Conservation (phyloP, 2,113 vertebrate species). For the Bubo bubo region DNA sequence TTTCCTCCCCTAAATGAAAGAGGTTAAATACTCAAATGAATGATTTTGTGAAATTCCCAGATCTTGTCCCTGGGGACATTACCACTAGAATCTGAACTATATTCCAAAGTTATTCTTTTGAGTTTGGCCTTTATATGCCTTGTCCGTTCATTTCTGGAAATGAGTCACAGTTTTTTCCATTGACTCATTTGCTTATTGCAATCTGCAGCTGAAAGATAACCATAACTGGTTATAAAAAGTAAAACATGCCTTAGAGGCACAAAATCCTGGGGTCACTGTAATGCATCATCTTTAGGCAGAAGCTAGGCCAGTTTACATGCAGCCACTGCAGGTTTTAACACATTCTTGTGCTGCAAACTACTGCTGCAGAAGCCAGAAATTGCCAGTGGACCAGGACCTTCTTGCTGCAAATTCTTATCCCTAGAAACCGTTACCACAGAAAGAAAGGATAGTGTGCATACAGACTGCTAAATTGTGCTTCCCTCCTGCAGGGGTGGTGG, state of each 20-base stretch:
- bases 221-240: neutral
- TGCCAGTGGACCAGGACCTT: neutral
- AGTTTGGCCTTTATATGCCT: neutral
- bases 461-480: neutral
- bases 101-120: neutral
- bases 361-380: neutral
- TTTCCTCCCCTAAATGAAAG: neutral
- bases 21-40: neutral
- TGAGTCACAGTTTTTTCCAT: neutral
- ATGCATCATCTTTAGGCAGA: neutral
- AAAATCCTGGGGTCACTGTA: neutral
- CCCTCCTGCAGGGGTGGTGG: neutral
- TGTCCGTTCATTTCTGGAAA: neutral
- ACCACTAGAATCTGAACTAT: neutral
- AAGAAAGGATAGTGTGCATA: neutral
- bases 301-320: neutral
- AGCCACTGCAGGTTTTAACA: neutral
- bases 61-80: neutral
- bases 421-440: neutral
- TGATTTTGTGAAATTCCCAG: neutral
- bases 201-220: neutral
- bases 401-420: neutral
- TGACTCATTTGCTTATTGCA: neutral
- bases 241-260: neutral
- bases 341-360: neutral